Base-by-base conservation (phyloP, 2,113 vertebrate species). In the Blennius ocellaris region DNA sequence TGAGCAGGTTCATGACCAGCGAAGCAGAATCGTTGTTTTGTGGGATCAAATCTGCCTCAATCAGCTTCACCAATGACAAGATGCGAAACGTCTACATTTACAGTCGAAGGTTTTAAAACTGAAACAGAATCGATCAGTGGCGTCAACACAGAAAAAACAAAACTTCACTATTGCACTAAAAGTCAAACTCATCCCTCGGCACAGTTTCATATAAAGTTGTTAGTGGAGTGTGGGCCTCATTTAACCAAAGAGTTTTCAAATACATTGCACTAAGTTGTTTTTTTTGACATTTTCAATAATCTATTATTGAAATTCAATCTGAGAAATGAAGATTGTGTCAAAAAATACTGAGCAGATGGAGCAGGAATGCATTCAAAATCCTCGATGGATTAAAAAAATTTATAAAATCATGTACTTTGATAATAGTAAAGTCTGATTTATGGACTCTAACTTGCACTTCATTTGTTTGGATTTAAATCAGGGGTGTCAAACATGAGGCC, bases 111-210 rank as follows among this genome's bases (percentile, higher is more conserved):
- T 38, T 30, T 53, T 2, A 36, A 53, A 36, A 57, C n/a, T 30
- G 37, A 11, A 59, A 15, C 53, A 7, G n/a, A 53, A 72, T 45
- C 15, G 10, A 41, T 52, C 16, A 21, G 30, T 38, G 52, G 7
- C 21, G 21, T 30, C 21, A 30, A 30, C 21, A 30, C 21, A 30
- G 21, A 30, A 4, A 4, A 76, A 68, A 76, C 21, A 65, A 16
- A 59, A 65, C 30, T 56, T 85, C 54, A 68, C 64, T 82, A 87
- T 87, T 84, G 84, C 84, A 89, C 80, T 78, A 73, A 61, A 73
- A 63, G 17, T 52, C 38, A 54, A 78, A 78, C 44, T 64, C 21
- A 17, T 66, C 40, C 69, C 79, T 80, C 64, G 58, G 65, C 37
- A 74, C 16, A 11, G 17, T 44, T 51, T 53, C 14, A 41, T 7